These are phyloP conservation scores for Syrrhaptes paradoxus DNA, from an alignment of 2,113 vertebrate genomes.

Conservation along the genomic window DNA sequence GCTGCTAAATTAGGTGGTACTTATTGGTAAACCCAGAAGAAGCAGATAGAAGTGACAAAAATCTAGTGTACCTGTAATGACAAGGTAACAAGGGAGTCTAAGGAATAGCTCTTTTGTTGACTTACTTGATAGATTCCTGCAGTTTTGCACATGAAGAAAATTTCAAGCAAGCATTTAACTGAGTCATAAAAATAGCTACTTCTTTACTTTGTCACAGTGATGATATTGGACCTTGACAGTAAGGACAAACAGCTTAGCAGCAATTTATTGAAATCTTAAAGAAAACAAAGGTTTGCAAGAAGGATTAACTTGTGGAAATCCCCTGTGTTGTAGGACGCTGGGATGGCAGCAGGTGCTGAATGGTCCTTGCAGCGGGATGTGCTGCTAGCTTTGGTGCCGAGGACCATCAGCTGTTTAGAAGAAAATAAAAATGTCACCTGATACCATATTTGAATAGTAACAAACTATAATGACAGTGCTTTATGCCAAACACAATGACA, in stretches of 20 bases:
- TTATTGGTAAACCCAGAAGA: background rate
- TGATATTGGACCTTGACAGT: background rate
- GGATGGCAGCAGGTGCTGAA: background rate
- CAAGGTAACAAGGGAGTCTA: background rate
- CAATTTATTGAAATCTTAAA: background rate
- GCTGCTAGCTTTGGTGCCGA: background rate
- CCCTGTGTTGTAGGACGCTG: background rate
- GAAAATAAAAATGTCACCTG: slow-evolving; percentile 3
- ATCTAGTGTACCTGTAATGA: background rate
- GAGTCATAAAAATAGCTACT: background rate
- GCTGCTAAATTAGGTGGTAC: background rate
- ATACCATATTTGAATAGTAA: background rate
- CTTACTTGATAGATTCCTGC: background rate
- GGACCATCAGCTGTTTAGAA: background rate
- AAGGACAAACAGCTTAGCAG: background rate
- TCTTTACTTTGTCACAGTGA: background rate
- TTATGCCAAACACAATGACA: background rate
- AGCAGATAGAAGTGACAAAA: background rate
- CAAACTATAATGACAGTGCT: background rate
- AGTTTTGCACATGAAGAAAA: background rate
- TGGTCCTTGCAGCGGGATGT: background rate
- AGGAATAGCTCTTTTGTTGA: background rate
- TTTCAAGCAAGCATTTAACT: background rate
- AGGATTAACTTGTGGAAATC: background rate
- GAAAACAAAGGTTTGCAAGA: background rate